Base-by-base conservation (phyloP, 2,888 invertebrate species). In the Caprella mutica region DNA sequence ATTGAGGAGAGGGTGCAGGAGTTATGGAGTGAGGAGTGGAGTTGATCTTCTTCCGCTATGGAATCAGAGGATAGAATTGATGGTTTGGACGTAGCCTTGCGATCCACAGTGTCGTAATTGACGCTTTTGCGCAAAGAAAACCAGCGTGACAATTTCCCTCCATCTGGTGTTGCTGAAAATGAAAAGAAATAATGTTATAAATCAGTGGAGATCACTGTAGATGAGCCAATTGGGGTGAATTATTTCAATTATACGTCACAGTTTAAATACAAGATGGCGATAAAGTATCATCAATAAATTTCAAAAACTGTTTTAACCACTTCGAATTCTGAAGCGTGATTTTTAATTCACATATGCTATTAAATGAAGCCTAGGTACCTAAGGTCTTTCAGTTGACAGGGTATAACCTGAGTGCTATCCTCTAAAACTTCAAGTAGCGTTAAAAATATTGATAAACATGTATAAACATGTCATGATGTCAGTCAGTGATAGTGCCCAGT, bases 101-200 rank as follows among this genome's bases (percentile, higher is more conserved):
- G 55, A 6, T 59, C 50, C 9, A 55, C 54, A 19, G 57, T 58
- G 21, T 57, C 64, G 39, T 60, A 48, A 29, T 64, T 55, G 46
- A 60, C 60, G 40, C 60, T 64, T 61, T 88, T 78, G 39, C 89
- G 77, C 65, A 90, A 86, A 69, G 88, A 89, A 77, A 90, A 91
- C 88, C 89, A 90, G 67, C 91, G 78, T 30, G 60, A 58, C 17
- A 64, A 51, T 40, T 60, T 60, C 35, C 51, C 59, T 40, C 55
- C 64, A n/a, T 56, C 44, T 14, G 24, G 17, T 14, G 38, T 42
- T 8, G 35, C 56, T n/a, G 38, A 24, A 27, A 17, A 24, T 42
- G 53, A 6, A 17, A 24, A 12, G 6, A 17, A 52, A 4, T 14
- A 35, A 17, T 17, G 14, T 30, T 3, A 30, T 14, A 50, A 3